phyloP scores from a whole-genome alignment of 2,888 invertebrate species.

The Blomia tropicalis region DNA sequence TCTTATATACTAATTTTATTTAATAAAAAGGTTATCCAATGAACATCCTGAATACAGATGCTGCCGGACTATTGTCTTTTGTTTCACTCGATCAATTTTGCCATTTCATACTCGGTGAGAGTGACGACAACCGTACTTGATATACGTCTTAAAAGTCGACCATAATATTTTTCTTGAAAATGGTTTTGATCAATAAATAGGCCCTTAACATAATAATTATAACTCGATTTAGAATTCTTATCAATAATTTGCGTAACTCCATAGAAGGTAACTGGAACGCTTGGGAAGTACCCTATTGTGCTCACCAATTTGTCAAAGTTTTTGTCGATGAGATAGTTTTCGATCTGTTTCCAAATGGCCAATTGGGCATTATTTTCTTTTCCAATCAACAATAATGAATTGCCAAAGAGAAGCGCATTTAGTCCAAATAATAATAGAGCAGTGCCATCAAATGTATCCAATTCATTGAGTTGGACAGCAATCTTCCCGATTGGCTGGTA shows the following conservation, averaged over 20 bases:
- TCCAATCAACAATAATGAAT: neutral
- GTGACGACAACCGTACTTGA: neutral
- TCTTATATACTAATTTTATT: neutral
- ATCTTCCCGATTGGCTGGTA: neutral
- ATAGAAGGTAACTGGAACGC: neutral
- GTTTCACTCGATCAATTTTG: conserved; percentile 1
- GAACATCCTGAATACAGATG: neutral
- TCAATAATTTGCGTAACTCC: neutral
- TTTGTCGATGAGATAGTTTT: neutral
- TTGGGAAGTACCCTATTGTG: neutral
- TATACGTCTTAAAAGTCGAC: neutral
- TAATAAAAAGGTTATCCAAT: neutral
- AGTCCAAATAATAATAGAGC: neutral
- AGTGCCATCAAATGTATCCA: neutral
- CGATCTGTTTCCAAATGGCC: neutral
- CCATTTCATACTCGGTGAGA: neutral
- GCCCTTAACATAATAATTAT: too few relatives aligned
- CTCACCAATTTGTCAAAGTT: neutral
- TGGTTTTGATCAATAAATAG: conserved; percentile 3
- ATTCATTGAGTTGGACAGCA: neutral
- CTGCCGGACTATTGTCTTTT: neutral
- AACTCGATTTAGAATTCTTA: neutral
- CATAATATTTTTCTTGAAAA: neutral
- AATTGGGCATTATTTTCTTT: neutral
- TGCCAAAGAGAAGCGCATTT: neutral